These are phyloP conservation scores for Eulithis testata DNA, from an alignment of 2,888 invertebrate species.

Conservation along the genomic window DNA sequence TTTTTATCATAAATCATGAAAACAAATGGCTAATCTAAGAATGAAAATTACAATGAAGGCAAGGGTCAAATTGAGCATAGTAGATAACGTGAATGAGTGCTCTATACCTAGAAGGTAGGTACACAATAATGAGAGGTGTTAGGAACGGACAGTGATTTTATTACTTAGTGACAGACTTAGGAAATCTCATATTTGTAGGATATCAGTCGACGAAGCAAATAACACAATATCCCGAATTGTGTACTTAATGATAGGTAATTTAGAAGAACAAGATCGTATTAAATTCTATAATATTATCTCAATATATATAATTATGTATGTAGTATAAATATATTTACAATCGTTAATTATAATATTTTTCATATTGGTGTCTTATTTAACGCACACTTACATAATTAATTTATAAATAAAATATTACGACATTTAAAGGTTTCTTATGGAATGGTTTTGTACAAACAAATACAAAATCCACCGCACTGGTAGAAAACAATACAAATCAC, in stretches of 20 bases:
- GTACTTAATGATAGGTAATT: conserved; percentile 62
- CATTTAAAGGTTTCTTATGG: conserved; percentile 75
- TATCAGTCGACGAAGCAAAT: conserved; percentile 69
- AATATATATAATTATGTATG: conserved; percentile 53
- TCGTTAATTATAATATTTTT: conserved; percentile 74
- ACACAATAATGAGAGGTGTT: conserved; percentile 34
- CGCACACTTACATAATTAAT: conserved; percentile 75
- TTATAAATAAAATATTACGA: conserved; percentile 78
- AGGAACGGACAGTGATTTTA: conserved; percentile 41
- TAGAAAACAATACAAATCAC: conserved; percentile 76
- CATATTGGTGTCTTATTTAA: conserved; percentile 84
- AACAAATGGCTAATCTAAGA: conserved; percentile 29
- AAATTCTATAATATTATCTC: conserved; percentile 83
- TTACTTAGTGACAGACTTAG: conserved; percentile 57
- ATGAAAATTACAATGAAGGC: conserved; percentile 34
- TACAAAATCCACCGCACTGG: conserved; percentile 74
- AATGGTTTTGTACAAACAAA: conserved; percentile 84
- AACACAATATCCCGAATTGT: conserved; percentile 71
- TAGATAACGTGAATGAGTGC: conserved; percentile 38
- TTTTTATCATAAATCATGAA: conserved; percentile 16
- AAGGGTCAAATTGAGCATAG: conserved; percentile 33
- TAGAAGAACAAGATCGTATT: conserved; percentile 83
- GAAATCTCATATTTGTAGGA: conserved; percentile 58
- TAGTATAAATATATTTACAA: conserved; percentile 83
- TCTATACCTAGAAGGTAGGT: conserved; percentile 21